Evolutionary conservation across 1,140 invertebrate genomes (phyloP).

Genomic region (Danaus melanippus): DNA sequence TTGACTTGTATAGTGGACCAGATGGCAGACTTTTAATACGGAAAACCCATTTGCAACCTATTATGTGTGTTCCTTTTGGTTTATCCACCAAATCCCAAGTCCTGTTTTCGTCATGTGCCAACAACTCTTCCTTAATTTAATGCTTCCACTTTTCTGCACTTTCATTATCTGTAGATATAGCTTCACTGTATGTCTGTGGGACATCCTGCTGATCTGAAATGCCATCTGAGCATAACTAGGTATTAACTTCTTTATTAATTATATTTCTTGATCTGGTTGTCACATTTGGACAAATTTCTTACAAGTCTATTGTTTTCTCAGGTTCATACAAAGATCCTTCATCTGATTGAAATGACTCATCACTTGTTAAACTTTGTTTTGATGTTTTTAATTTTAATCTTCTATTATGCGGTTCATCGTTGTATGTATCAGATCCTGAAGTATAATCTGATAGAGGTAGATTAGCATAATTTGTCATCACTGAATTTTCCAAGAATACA

Average conservation of each 20-base stretch:
- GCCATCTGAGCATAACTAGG: conserved; percentile 2
- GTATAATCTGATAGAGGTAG: background rate
- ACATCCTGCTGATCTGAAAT: conserved; percentile 1
- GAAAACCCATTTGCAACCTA: conserved; percentile 9
- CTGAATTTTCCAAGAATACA: conserved; percentile 10
- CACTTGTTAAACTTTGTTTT: conserved; percentile 1
- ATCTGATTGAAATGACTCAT: conserved; percentile 8
- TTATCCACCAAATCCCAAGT: conserved; percentile 31
- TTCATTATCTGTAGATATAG: conserved; percentile 12
- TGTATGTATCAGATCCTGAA: background rate
- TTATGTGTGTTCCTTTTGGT: conserved; percentile 1
- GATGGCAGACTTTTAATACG: conserved; percentile 14
- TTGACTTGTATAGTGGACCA: conserved; percentile 17
- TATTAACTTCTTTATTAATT: conserved; percentile 1
- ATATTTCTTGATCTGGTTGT: background rate
- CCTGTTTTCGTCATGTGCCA: conserved; percentile 22
- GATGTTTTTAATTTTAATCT: background rate
- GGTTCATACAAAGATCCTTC: conserved; percentile 8
- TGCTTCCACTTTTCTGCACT: conserved; percentile 22
- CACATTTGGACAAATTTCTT: too few species aligned
- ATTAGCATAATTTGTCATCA: conserved; percentile 7
- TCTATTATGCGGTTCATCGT: background rate
- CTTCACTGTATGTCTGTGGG: conserved; percentile 20
- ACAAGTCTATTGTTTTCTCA: conserved; percentile 1
- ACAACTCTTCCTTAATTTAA: conserved; percentile 21